These are phyloP conservation scores for Tortricodes alternella DNA, from an alignment of 2,888 invertebrate genomes.

Conservation along the genomic window DNA sequence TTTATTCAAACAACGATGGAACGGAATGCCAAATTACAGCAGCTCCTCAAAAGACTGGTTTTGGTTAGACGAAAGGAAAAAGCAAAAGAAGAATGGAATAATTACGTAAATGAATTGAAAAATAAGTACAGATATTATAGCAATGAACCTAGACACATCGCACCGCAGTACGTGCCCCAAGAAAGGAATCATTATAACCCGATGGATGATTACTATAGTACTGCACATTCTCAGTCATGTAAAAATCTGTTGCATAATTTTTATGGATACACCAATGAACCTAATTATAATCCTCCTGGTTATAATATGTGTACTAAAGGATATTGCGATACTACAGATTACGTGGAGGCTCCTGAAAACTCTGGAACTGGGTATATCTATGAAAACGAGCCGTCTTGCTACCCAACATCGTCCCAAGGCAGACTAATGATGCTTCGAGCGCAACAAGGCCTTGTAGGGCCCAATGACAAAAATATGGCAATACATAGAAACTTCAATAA, in stretches of 20 bases:
- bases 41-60: conserved; percentile 50
- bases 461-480: too few species aligned
- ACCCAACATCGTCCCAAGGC: conserved; percentile 54
- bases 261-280: neutral
- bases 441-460: too few species aligned
- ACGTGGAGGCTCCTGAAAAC: neutral
- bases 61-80: conserved; percentile 53
- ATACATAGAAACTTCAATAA: too few species aligned
- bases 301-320: too few species aligned
- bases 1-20: conserved; percentile 51
- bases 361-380: conserved; percentile 17
- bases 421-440: conserved; percentile 37
- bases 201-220: too few species aligned
- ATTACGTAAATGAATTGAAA: conserved; percentile 61
- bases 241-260: neutral
- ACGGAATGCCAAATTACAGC: conserved; percentile 53
- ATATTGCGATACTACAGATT: too few species aligned
- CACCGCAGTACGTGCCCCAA: conserved; percentile 31
- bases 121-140: conserved; percentile 47
- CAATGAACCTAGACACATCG: conserved; percentile 12
- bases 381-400: conserved; percentile 42
- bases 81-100: conserved; percentile 57
- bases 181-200: conserved; percentile 32
- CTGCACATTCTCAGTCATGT: neutral
- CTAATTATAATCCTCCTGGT: too few species aligned